phyloP scores from a whole-genome alignment of 1,140 invertebrate genomes.

The Dendrolimus punctatus region DNA sequence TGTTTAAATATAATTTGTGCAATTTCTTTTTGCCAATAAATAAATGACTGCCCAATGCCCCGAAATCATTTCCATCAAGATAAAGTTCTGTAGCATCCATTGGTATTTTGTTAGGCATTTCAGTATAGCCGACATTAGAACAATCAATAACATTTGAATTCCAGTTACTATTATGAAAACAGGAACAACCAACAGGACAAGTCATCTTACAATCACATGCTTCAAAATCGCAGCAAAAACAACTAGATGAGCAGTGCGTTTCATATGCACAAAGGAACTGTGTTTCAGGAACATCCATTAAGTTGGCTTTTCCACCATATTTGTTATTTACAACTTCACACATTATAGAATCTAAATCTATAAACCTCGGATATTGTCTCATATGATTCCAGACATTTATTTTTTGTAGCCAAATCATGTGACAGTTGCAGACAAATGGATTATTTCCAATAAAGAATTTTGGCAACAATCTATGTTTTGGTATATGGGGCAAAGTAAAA shows the following conservation, averaged over 20 bases:
- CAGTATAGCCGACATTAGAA: constrained; percentile 81
- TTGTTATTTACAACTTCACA: constrained; percentile 88
- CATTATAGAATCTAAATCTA: constrained; percentile 87
- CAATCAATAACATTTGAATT: constrained; percentile 91
- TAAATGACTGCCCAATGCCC: constrained; percentile 83
- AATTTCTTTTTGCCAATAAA: constrained; percentile 92
- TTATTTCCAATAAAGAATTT: constrained; percentile 88
- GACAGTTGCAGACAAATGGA: constrained; percentile 87
- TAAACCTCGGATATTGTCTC: constrained; percentile 85
- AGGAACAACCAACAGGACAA: constrained; percentile 88
- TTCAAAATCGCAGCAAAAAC: constrained; percentile 92
- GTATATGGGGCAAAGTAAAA: constrained; percentile 77
- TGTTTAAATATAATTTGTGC: constrained; percentile 86
- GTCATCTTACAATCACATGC: constrained; percentile 94
- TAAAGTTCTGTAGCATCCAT: constrained; percentile 94
- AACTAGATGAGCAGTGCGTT: constrained; percentile 89
- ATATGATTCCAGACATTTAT: constrained; percentile 80
- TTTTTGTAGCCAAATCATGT: constrained; percentile 87
- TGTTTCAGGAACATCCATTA: constrained; percentile 84
- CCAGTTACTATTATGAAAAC: constrained; percentile 92
- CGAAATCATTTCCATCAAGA: constrained; percentile 88
- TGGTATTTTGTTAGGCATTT: constrained; percentile 84
- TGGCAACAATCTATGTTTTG: constrained; percentile 76
- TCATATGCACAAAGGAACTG: constrained; percentile 91
- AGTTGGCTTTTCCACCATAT: constrained; percentile 81